Percentiles rank a stretch among this genome's conserved stretches.
These are phyloP conservation scores for Nyctereutes procyonoides DNA, from an alignment of 2,113 vertebrate species.

Conservation along the genomic window DNA sequence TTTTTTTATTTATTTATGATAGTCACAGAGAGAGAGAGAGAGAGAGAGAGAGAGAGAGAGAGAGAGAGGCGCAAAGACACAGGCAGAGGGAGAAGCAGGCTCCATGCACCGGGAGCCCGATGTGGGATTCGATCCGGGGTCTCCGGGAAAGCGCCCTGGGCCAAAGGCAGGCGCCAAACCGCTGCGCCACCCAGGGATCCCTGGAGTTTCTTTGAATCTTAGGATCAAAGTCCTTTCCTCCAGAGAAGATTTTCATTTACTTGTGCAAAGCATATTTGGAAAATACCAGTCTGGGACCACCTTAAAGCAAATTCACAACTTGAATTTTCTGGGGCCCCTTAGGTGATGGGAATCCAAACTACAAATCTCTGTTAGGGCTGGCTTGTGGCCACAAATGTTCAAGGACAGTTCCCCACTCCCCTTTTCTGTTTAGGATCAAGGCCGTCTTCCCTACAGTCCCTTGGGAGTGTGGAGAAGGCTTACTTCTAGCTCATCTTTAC, in stretches of 20 bases:
- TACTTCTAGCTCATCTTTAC: neutral
- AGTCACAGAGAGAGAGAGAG: no score
- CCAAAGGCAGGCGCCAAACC: no score
- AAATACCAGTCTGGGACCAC: neutral
- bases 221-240: neutral
- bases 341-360: neutral
- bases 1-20: no score
- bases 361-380: neutral
- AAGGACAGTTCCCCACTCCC: neutral
- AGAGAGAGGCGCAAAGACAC: no score
- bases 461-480: neutral
- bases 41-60: no score
- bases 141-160: no score
- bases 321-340: neutral
- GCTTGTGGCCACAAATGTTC: neutral
- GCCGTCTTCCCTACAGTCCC: neutral
- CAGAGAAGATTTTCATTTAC: conserved; percentile 6
- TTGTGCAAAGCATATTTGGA: neutral
- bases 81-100: no score
- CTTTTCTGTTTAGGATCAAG: neutral
- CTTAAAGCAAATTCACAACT: neutral
- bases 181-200: no score
- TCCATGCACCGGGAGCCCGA: no score
- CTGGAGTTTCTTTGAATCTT: neutral
- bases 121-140: no score